These are phyloP conservation scores for Drosophila longiperda DNA, from an alignment of 2,888 invertebrate genomes.

Conservation along the genomic window DNA sequence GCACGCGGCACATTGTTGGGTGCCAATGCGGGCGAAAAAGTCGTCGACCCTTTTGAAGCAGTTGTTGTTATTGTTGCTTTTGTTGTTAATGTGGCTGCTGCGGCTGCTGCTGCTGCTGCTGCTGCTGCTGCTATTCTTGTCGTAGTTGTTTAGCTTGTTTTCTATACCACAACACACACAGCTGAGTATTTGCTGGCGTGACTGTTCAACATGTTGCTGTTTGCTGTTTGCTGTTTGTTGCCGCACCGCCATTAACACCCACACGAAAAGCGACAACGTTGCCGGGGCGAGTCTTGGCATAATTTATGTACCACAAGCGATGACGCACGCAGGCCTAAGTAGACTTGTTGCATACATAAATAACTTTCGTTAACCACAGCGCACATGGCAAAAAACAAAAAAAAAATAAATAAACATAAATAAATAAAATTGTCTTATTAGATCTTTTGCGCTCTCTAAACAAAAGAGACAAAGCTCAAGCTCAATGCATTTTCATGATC, in stretches of 20 bases:
- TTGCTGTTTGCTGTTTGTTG: constrained; percentile 58
- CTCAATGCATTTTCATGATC: constrained; percentile 73
- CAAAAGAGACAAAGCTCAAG: constrained; percentile 20
- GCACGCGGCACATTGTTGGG: constrained; percentile 54
- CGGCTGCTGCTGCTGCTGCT: constrained; percentile 33
- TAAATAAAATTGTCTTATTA: constrained; percentile 4
- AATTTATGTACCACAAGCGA: constrained; percentile 78
- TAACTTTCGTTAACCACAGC: constrained; percentile 78
- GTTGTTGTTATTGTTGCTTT: constrained; percentile 28
- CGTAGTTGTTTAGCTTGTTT: constrained; percentile 73
- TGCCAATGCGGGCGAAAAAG: constrained; percentile 78
- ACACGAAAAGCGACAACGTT: constrained; percentile 50
- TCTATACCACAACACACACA: constrained; percentile 48
- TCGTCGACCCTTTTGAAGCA: constrained; percentile 75
- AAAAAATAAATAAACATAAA: constrained; percentile 11
- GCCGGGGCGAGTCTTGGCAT: constrained; percentile 69
- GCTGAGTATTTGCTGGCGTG: constrained; percentile 69
- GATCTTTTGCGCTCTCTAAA: constrained; percentile 12
- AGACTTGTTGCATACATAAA: constrained; percentile 82
- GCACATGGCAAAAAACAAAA: constrained; percentile 54
- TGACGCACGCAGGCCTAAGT: constrained; percentile 82
- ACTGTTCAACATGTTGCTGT: constrained; percentile 43
- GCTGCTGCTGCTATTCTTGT: constrained; percentile 55
- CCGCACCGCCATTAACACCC: constrained; percentile 73
- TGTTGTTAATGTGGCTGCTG: constrained; percentile 37